Conservation (phyloP, 2,888 invertebrate genomes). For the Lepidochitona cinerea region DNA sequence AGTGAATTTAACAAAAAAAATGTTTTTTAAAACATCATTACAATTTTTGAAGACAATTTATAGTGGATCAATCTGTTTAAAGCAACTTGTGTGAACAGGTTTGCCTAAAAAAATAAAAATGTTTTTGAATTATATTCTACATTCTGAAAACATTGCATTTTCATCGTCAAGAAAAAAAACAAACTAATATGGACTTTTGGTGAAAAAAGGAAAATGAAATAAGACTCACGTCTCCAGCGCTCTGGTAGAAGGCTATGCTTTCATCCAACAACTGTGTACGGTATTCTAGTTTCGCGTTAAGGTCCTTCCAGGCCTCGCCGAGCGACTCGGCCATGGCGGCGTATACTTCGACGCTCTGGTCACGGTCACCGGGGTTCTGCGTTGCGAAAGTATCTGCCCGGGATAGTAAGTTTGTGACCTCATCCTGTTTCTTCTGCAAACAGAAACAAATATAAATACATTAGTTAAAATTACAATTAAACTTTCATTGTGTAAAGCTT, state of each 20-base stretch:
- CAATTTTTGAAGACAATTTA: no score
- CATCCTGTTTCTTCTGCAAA: constrained; percentile 85
- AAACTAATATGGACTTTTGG: background rate
- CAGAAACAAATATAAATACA: no score
- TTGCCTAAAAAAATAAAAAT: no score
- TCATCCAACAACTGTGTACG: constrained; percentile 83
- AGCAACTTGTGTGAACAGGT: no score
- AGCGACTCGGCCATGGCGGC: constrained; percentile 87
- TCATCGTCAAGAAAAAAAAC: background rate
- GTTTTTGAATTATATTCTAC: no score
- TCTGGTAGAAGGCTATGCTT: constrained; percentile 82
- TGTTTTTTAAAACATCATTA: no score
- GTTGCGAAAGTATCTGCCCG: constrained; percentile 89
- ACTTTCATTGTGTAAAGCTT: no score
- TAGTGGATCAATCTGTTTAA: no score
- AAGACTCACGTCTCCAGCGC: constrained; percentile 72
- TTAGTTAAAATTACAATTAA: no score
- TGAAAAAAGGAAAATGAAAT: background rate
- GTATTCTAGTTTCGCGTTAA: constrained; percentile 83
- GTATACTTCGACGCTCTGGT: constrained; percentile 78
- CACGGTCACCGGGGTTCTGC: constrained; percentile 78
- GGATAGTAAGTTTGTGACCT: constrained; percentile 87
- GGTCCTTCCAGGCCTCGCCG: constrained; percentile 82
- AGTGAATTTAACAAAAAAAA: no score
- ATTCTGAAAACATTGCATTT: no score